Evolutionary conservation across 1,140 invertebrate species (phyloP).

Genomic region (Listronotus bonariensis): DNA sequence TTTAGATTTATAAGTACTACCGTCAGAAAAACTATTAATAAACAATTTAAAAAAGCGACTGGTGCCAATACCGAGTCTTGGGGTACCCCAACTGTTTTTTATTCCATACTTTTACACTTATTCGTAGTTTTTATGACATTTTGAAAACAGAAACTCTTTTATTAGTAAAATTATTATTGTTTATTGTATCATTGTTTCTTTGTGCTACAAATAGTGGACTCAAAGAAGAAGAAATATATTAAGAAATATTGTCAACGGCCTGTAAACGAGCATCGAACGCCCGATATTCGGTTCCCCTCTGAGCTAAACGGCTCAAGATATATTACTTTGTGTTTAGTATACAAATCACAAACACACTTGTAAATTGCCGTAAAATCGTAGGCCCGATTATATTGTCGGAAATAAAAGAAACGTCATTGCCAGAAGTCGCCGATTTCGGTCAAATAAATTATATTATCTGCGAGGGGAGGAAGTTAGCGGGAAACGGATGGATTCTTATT

Average conservation of each 20-base stretch:
- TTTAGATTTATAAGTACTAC: too few relatives aligned
- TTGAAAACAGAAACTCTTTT: too few relatives aligned
- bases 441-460: slow-evolving; percentile 38
- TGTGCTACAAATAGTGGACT: too few relatives aligned
- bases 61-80: too few relatives aligned
- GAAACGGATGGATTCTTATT: slow-evolving; percentile 22
- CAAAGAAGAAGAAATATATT: too few relatives aligned
- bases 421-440: slow-evolving; percentile 41
- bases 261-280: slow-evolving; percentile 10
- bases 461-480: slow-evolving; percentile 2
- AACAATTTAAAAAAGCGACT: too few relatives aligned
- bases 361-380: slow-evolving; percentile 40
- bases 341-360: slow-evolving; percentile 43
- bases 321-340: slow-evolving; percentile 46
- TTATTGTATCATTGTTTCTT: too few relatives aligned
- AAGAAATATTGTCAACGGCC: slow-evolving; percentile 5
- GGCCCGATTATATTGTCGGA: slow-evolving; percentile 38
- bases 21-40: too few relatives aligned
- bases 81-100: too few relatives aligned
- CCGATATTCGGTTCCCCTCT: slow-evolving; percentile 17
- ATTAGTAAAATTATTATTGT: too few relatives aligned
- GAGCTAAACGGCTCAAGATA: slow-evolving; percentile 40
- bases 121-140: too few relatives aligned
- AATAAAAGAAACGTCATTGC: slow-evolving; percentile 40
- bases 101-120: too few relatives aligned